A percentile compares a stretch with the other conserved stretches of the same genome.
Evolutionary conservation across 1,140 invertebrate species (phyloP).

Genomic region (Chionoecetes opilio): DNA sequence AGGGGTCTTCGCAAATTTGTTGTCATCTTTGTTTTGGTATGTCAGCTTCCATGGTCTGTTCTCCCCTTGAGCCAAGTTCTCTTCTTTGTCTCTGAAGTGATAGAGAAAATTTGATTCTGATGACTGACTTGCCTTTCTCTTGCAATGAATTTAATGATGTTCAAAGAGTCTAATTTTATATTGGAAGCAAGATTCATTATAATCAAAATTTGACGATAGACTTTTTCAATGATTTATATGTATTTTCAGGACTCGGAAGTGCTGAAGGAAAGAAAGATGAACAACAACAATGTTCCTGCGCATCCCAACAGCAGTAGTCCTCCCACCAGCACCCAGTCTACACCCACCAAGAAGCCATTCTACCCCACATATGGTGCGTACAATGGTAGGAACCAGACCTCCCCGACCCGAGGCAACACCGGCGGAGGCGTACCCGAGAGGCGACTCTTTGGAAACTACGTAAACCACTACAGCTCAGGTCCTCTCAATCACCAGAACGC

Average conservation of each 20-base stretch:
- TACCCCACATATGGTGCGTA: not conserved
- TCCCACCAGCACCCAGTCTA: slow-evolving; percentile 73
- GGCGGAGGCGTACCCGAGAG: slow-evolving; percentile 4
- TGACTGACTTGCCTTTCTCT: too few relatives aligned
- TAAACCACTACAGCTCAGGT: slow-evolving; percentile 31
- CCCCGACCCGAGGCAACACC: slow-evolving; percentile 21
- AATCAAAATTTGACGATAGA: too few relatives aligned
- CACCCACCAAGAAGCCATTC: slow-evolving; percentile 65
- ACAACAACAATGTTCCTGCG: not conserved
- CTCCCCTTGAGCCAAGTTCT: too few relatives aligned
- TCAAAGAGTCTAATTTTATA: too few relatives aligned
- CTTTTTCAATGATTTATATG: too few relatives aligned
- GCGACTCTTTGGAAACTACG: slow-evolving; percentile 56
- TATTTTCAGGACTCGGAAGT: slow-evolving; percentile 33
- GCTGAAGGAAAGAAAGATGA: slow-evolving; percentile 59
- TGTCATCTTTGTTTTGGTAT: too few relatives aligned
- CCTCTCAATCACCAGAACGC: slow-evolving; percentile 31
- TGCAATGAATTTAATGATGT: too few relatives aligned
- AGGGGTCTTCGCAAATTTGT: too few relatives aligned
- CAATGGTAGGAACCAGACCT: slow-evolving; percentile 46
- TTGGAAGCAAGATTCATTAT: too few relatives aligned
- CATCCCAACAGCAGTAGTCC: slow-evolving; percentile 48
- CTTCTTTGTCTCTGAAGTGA: too few relatives aligned
- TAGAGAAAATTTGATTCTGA: too few relatives aligned
- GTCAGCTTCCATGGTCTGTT: too few relatives aligned